Percentiles rank a stretch among this genome's conserved stretches.
Evolutionary conservation across 2,888 invertebrate species (phyloP).

Genomic region (Drosophila lacicola): DNA sequence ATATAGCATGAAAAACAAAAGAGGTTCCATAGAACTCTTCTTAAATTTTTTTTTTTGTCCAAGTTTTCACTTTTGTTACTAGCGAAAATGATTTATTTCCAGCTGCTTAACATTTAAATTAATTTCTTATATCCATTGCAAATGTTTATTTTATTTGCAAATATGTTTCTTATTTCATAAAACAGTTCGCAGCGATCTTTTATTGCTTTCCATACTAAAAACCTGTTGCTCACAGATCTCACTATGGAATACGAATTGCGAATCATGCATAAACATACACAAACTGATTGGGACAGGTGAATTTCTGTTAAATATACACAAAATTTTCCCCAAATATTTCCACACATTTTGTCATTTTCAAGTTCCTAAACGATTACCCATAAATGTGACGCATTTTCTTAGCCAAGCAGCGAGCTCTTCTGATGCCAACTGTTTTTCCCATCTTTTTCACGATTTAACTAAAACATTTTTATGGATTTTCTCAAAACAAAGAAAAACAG

Average conservation of each 20-base stretch:
- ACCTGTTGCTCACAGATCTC: constrained; percentile 8
- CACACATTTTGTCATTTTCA: constrained; percentile 18
- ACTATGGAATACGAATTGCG: neutral
- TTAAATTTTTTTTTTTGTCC: too few relatives aligned
- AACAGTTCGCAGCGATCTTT: neutral
- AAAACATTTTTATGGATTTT: constrained; percentile 58
- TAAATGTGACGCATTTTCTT: constrained; percentile 43
- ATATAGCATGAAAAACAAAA: too few relatives aligned
- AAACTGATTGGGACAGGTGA: constrained; percentile 52
- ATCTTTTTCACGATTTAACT: constrained; percentile 13
- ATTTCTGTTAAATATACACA: constrained; percentile 20
- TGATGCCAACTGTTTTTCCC: constrained; percentile 29
- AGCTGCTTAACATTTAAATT: neutral
- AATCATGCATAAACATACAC: constrained; percentile 5
- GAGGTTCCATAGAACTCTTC: too few relatives aligned
- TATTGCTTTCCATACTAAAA: neutral
- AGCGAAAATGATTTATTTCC: neutral
- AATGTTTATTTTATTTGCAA: too few relatives aligned
- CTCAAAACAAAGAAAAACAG: constrained; percentile 19
- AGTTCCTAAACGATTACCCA: constrained; percentile 43
- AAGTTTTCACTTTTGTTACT: too few relatives aligned
- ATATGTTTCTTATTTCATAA: too few relatives aligned
- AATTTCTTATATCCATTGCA: too few relatives aligned
- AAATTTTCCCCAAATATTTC: constrained; percentile 9
- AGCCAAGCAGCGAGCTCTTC: neutral